Evolutionary conservation across 2,113 vertebrate species (phyloP), one percentile per base, ranked within the genome.

Genomic region (Arvicanthis niloticus): DNA sequence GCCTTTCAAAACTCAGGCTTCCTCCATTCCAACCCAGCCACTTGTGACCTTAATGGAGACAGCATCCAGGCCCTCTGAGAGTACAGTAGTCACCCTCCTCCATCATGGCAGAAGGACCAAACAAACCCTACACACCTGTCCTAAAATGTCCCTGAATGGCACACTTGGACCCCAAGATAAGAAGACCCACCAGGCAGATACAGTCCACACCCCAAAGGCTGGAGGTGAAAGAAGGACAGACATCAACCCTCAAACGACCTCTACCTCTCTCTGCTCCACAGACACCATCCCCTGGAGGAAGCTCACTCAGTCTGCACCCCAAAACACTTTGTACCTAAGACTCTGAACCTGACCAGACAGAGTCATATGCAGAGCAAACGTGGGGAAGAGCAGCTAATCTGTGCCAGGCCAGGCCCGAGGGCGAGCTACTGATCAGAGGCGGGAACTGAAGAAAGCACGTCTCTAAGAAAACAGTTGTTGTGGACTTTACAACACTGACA

Each of bases 281-380:
- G 75, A 34, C 89, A 65, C 95, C 91, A 96, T 84, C 56, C 91
- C 88, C 95, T 51, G 91, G 92, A 89, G 48, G 91, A 90, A 48
- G 91, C 91, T 94, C 1, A 22, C 80, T 45, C 88, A 94, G 93
- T 29, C 11, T 7, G 29, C 73, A 19, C 31, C 45, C 48, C 48
- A 72, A 72, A 19, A 16, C 19, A 62, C 22, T 26, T 16, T n/a
- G 13, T 8, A n/a, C 21, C 56, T 26, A 26, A 40, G 24, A 42
- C 0, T 45, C 91, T 2, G 5, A 29, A 5, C 34, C 51, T 21
- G 3, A 34, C 45, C 24, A 7, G 10, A 48, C 0, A 10, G 10
- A 24, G 45, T 19, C 7, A 37, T 1, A 15, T 37, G 56, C 56
- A 84, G 31, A 2, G 45, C 65, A 53, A 7, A 89, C 1, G 0